phyloP scores from a whole-genome alignment of 2,888 invertebrate species.

The Timema podura region DNA sequence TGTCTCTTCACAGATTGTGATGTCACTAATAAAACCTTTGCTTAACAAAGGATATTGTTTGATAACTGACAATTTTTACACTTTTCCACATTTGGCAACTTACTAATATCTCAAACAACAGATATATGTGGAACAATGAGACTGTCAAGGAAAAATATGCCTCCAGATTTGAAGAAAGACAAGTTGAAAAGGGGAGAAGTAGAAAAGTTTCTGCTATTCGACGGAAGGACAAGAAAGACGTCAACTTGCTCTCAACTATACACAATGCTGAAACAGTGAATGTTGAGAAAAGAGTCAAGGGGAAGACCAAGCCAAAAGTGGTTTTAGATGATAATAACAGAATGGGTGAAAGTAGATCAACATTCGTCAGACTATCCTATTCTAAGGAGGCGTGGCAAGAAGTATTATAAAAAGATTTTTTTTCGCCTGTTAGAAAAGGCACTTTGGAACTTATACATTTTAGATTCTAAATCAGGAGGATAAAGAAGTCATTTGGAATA shows the following conservation, averaged over 20 bases:
- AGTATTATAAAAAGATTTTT: background rate
- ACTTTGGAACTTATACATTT: background rate
- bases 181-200: background rate
- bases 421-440: background rate
- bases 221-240: background rate
- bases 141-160: background rate
- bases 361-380: background rate
- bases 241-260: background rate
- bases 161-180: background rate
- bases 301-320: background rate
- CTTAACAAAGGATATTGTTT: too few relatives aligned
- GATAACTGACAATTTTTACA: background rate
- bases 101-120: background rate
- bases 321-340: background rate
- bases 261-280: conserved; percentile 1
- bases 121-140: background rate
- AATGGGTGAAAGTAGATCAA: background rate
- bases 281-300: background rate
- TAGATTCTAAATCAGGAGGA: background rate
- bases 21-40: too few relatives aligned
- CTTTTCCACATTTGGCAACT: background rate
- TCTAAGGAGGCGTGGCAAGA: background rate
- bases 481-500: background rate
- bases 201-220: background rate
- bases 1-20: too few relatives aligned